Conservation (phyloP, 2,888 invertebrate species). For the Eretmocerus hayati region DNA sequence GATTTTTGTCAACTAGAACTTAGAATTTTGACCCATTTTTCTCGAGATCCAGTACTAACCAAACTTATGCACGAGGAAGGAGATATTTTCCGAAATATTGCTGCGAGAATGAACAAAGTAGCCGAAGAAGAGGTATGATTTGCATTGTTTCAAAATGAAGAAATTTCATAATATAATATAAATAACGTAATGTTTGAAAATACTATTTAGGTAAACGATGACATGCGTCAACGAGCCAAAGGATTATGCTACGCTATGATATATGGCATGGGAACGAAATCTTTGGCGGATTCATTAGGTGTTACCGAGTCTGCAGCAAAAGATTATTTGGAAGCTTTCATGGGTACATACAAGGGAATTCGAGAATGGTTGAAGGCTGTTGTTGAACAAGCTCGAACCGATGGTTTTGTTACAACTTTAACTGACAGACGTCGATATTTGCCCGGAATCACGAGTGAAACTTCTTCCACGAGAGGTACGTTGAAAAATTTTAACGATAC, state of each 20-base stretch:
- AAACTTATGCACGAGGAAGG: constrained; percentile 56
- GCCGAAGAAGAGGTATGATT: constrained; percentile 53
- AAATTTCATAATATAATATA: background rate
- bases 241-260: constrained; percentile 94
- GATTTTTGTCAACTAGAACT: constrained; percentile 97
- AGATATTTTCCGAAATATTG: constrained; percentile 81
- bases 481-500: no score
- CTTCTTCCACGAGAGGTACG: constrained; percentile 13
- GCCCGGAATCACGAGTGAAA: constrained; percentile 61
- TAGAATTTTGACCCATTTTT: constrained; percentile 85
- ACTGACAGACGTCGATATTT: constrained; percentile 72
- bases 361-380: constrained; percentile 55
- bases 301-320: constrained; percentile 73
- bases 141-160: background rate
- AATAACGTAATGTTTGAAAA: constrained; percentile 5
- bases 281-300: constrained; percentile 71
- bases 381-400: constrained; percentile 58
- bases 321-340: constrained; percentile 73
- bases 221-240: constrained; percentile 79
- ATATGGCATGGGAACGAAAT: constrained; percentile 89
- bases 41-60: constrained; percentile 65
- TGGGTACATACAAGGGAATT: constrained; percentile 67
- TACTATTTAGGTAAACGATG: constrained; percentile 58
- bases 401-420: constrained; percentile 80
- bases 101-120: constrained; percentile 75